A percentile compares a stretch with the other conserved stretches of the same genome.
phyloP scores from a whole-genome alignment of 2,797 vertebrate species.

The Acanthurus leucopareius region DNA sequence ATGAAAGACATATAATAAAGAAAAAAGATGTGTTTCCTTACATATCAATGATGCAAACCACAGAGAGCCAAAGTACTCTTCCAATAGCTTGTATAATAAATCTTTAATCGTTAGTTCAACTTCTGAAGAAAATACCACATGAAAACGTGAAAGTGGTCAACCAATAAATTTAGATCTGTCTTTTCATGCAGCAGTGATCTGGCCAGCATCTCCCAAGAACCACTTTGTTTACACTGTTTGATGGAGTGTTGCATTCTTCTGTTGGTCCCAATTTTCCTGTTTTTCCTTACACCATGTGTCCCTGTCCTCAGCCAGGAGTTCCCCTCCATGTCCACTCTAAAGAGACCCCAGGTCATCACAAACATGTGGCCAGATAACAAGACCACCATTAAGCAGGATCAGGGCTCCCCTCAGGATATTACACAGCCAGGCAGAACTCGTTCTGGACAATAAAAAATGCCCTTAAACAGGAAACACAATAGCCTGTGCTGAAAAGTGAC shows the following conservation, averaged over 20 bases:
- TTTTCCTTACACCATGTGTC: constrained; percentile 36
- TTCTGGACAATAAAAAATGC: constrained; percentile 63
- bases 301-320: constrained; percentile 46
- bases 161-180: constrained; percentile 4
- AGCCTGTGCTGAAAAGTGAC: constrained; percentile 56
- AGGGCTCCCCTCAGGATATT: constrained; percentile 52
- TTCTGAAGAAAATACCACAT: not conserved
- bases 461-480: constrained; percentile 67
- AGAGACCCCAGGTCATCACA: constrained; percentile 55
- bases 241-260: constrained; percentile 44
- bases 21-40: constrained; percentile 2
- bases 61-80: not conserved
- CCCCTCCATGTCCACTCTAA: constrained; percentile 43
- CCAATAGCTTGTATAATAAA: no score
- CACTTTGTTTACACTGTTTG: constrained; percentile 41
- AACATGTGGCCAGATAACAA: constrained; percentile 72
- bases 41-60: not conserved
- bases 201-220: constrained; percentile 41
- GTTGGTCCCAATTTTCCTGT: constrained; percentile 54
- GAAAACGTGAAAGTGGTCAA: not conserved
- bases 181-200: constrained; percentile 18
- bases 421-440: constrained; percentile 16
- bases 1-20: not conserved
- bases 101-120: not conserved
- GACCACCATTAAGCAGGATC: constrained; percentile 62